Conservation (phyloP, 2,113 vertebrate genomes). For the Tetrax tetrax region DNA sequence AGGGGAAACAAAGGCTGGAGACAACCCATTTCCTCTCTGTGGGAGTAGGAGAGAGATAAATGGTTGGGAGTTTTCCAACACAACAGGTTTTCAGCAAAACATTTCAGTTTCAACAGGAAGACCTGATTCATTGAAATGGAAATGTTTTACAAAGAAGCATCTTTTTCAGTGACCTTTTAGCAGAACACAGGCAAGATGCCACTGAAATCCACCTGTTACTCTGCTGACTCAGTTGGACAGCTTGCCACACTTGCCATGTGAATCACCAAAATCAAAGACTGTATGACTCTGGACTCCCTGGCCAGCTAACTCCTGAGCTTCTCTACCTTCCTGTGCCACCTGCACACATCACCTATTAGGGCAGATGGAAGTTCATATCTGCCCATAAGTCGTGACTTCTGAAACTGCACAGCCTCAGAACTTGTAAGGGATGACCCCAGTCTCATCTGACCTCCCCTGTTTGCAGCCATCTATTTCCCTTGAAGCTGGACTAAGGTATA, state of each 20-base stretch:
- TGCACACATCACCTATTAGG: neutral
- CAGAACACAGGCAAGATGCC: conserved; percentile 16
- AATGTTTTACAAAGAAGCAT: conserved; percentile 63
- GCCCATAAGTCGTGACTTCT: neutral
- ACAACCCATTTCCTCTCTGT: neutral
- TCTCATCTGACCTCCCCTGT: neutral
- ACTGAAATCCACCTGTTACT: neutral
- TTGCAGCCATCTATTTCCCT: neutral
- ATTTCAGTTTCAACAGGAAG: conserved; percentile 47
- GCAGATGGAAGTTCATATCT: neutral
- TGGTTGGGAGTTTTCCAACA: conserved; percentile 52
- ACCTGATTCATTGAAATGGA: conserved; percentile 55
- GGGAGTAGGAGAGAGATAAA: neutral
- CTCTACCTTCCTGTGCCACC: neutral
- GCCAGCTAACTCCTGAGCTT: neutral
- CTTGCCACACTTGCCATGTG: neutral
- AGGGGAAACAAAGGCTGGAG: neutral
- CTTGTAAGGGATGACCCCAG: neutral
- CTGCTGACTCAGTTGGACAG: neutral
- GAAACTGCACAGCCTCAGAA: neutral
- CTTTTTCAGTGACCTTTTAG: conserved; percentile 32
- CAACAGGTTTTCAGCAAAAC: conserved; percentile 60
- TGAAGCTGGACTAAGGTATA: neutral
- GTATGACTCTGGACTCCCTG: neutral
- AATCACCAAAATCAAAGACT: neutral